Base-by-base conservation (phyloP, 2,113 vertebrate genomes). In the Garra rufa region DNA sequence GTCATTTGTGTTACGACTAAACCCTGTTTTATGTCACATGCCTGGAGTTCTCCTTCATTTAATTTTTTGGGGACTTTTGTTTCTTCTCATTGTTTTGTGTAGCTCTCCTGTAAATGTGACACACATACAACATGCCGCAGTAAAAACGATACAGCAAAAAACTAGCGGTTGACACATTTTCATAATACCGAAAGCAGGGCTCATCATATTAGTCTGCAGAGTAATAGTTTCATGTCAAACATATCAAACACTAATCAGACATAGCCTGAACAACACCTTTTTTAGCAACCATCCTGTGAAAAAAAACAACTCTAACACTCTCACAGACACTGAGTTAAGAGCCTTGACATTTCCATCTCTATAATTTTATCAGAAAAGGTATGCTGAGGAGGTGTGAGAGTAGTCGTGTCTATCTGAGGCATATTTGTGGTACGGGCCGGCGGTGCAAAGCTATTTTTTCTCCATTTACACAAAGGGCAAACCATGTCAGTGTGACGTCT, bases 321-420 rank as follows among this genome's bases (percentile, higher is more conserved):
- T 70, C n/a, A 74, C 43, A 74, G 69, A 84, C 61, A 69, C 34
- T 15, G 75, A 84, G 83, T 69, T 84, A 78, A 84, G 41, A 78
- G 61, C 75, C 83, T 79, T 84, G 83, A 84, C 83, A 84, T 84
- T 84, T 82, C 50, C 75, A 41, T 83, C 80, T 59, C 61, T 77
- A 30, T 86, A 55, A 61, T 83, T 43, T 83, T 79, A 77, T 50
- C 52, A n/a, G 46, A 69, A 67, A 34, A 80, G 48, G 63, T 84
- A 43, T 21, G 48, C 14, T 43, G 50, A 77, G 61, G 59, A 74
- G 28, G 41, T 50, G 63, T 71, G 50, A 14, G 19, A 59, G 57
- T 6, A 65, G 67, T 86, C 65, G n/a, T 52, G 77, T 79, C 71
- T 63, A 73, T 86, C 34, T n/a, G 34, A 86, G 59, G 50, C 6